phyloP scores from a whole-genome alignment of 53 echinoderm and acorn worm genomes.

The Luidia sarsii region DNA sequence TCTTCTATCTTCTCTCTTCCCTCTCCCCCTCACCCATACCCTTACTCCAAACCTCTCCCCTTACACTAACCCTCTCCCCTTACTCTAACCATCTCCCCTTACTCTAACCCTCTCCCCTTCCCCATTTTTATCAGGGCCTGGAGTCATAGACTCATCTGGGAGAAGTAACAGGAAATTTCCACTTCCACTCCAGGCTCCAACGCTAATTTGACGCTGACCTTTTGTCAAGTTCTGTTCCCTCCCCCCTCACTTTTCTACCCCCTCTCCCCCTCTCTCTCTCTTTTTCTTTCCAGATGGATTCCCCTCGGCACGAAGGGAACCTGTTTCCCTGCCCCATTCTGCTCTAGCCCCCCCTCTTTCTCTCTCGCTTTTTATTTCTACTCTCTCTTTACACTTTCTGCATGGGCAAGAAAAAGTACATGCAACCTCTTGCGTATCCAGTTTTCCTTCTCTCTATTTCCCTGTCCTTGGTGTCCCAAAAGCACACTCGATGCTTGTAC shows the following conservation, averaged over 20 bases:
- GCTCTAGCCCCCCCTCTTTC: not conserved
- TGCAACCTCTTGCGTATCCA: slow-evolving; percentile 42
- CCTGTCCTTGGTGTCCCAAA: too few relatives aligned
- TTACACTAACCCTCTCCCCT: not conserved
- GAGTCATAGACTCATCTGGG: slow-evolving; percentile 41
- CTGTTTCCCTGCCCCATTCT: not conserved
- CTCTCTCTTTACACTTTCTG: too few relatives aligned
- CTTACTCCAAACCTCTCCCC: not conserved
- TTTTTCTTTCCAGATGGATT: not conserved
- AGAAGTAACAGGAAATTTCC: slow-evolving; percentile 45
- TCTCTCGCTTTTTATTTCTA: not conserved
- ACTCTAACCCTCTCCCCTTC: not conserved
- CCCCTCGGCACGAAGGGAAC: slow-evolving; percentile 39
- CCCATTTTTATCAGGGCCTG: not conserved
- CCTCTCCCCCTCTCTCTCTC: too few relatives aligned
- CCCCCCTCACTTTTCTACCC: too few relatives aligned
- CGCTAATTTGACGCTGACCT: slow-evolving; percentile 54
- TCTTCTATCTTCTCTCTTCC: too few relatives aligned
- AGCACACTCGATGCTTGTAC: too few relatives aligned
- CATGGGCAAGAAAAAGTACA: slow-evolving; percentile 14
- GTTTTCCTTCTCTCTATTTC: too few relatives aligned
- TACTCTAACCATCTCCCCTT: not conserved
- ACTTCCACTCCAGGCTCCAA: slow-evolving; percentile 50
- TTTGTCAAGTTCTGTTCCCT: too few relatives aligned
- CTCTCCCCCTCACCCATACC: too few relatives aligned